Evolutionary conservation across 2,113 vertebrate genomes (phyloP), one percentile per base, ranked within the genome.

Genomic region (Pollimyrus isidori): DNA sequence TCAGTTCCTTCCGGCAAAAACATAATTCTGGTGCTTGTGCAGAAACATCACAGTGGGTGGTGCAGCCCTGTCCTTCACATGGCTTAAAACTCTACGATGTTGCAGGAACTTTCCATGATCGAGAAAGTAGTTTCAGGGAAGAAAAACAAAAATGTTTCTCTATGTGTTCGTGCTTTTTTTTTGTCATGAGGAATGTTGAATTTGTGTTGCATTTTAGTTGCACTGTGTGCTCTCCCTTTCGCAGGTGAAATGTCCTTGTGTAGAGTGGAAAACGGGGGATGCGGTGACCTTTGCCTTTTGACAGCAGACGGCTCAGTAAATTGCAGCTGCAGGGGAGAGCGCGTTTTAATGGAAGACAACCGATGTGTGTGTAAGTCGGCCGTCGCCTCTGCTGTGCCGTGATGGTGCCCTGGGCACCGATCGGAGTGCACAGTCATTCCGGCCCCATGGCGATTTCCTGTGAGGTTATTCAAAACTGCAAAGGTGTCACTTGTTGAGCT

Each of bases 291-390:
- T 84, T 99, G 98, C 89, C 96, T 99, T 86, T 94, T 99, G 92
- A 98, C 97, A 45, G 95, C 97, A 45, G 93, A 97, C 0, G 98
- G 98, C 45, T 96, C 94, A 93, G 97, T 99, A 90, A 99, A 98
- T 91, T 99, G 98, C 92, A 97, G 96, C 0, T 99, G 98, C 90
- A 94, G 98, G 56, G 98, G 98, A 91, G 98, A 99, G 65, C 96
- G 98, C 90, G 92, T 98, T 91, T 94, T 98, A 89, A 90, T 98
- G 89, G 97, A 98, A 91, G 97, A 98, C 95, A 98, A 98, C 97
- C 97, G 98, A 99, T 99, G 98, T 95, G 97, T 98, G 96, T 97
- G 98, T 99, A 98, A 98, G 98, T 98, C 95, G 92, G 15, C 89
- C 88, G 87, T 46, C n/a, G 15, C 35, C 69, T 30, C 35, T 76